Evolutionary conservation across 2,797 vertebrate species (phyloP), one percentile per base, ranked within the genome.

Genomic region (Intellagama lesueurii): DNA sequence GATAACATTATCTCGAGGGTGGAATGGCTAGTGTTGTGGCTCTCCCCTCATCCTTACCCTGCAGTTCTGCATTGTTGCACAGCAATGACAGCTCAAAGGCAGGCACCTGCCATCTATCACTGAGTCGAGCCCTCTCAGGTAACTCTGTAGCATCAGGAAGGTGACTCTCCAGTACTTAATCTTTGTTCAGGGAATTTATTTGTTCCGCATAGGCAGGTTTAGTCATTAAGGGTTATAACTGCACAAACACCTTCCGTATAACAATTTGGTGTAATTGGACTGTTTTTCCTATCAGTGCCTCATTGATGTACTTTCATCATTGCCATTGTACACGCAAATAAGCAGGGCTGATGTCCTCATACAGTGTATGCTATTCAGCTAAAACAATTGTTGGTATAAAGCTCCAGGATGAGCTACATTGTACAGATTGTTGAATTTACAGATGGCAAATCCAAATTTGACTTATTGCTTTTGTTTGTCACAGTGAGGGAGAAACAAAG

Each of bases 31-130:
- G 26, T 69, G 32, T 3, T 35, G 2, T 75, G 35, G 30, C 22
- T 52, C 78, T 35, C 72, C 17, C 64, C 73, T 14, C 35, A 69
- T 70, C 83, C 28, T 77, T 16, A 44, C 60, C 44, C 7, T 77
- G 72, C 83, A 81, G 32, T 81, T 85, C 47, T 28, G 70, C 78
- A 56, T 52, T 64, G n/a, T 88, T 26, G 30, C 19, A 32, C 80
- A 78, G 35, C 47, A 77, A 70, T 68, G 22, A 85, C 60, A 85
- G 26, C 85, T 91, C 87, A 78, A 86, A 88, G 86, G 60, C 82
- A 88, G 77, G 22, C 76, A 49, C 83, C 56, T 77, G 47, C 78
- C 87, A 82, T 88, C 87, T 77, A 83, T 88, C 52, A 87, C 70
- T 47, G 85, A 86, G 56, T 64, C 5, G 8, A 44, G 76, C 47